phyloP scores from a whole-genome alignment of 2,888 invertebrate species.

The Tetragonisca angustula region DNA sequence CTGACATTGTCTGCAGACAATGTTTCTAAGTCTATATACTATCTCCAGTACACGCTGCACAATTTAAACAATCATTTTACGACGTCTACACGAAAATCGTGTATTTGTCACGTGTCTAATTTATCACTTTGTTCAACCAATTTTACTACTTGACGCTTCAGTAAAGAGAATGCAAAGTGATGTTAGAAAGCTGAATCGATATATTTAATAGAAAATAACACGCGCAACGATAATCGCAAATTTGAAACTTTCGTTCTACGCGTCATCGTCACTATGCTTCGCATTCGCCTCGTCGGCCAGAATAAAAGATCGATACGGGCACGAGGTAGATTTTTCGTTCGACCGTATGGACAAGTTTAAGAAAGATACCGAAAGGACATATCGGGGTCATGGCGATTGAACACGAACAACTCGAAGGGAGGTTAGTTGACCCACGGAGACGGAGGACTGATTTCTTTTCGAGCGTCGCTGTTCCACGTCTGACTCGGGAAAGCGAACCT shows the following conservation, averaged over 20 bases:
- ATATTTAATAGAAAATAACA: background rate
- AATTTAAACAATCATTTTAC: background rate
- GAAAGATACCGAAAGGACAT: conserved; percentile 62
- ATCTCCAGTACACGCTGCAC: background rate
- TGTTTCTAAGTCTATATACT: background rate
- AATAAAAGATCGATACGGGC: conserved; percentile 52
- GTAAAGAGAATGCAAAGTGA: background rate
- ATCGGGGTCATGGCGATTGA: conserved; percentile 62
- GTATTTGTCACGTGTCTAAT: background rate
- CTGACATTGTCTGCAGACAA: background rate
- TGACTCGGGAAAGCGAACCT: conserved; percentile 52
- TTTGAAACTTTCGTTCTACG: background rate
- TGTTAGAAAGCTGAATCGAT: background rate
- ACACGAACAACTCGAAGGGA: conserved; percentile 53
- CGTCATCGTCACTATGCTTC: background rate
- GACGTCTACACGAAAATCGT: background rate
- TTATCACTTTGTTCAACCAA: background rate
- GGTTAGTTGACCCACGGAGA: conserved; percentile 40
- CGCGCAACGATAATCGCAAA: background rate
- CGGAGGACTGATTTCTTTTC: conserved; percentile 64
- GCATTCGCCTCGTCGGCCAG: background rate
- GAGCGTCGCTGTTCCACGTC: conserved; percentile 25
- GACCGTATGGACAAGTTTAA: conserved; percentile 63
- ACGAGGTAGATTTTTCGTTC: conserved; percentile 49
- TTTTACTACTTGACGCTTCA: no score